Percentiles rank a stretch among this genome's conserved stretches.
Conservation (phyloP, 2,888 invertebrate species). For the Lingula anatina region DNA sequence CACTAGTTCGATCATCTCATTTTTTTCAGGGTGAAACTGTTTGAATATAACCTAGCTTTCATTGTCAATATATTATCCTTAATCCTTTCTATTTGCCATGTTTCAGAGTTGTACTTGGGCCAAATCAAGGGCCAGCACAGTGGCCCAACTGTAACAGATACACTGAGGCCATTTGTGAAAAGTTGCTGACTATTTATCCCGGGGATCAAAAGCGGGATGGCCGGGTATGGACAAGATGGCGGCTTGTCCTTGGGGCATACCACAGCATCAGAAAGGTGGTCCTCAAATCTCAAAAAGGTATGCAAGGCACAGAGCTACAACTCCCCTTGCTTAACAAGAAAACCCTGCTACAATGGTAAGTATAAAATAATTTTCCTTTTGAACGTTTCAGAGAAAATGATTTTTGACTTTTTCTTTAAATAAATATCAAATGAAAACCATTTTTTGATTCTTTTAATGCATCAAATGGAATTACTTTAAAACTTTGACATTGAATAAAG, state of each 20-base stretch:
- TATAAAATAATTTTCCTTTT: not conserved
- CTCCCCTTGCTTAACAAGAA: slow-evolving; percentile 6
- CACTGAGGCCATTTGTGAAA: slow-evolving; percentile 5
- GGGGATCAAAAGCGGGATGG: slow-evolving; percentile 1
- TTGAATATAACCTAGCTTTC: too few relatives aligned
- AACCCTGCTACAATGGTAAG: slow-evolving; percentile 5
- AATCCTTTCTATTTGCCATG: too few relatives aligned
- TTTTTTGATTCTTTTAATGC: too few relatives aligned
- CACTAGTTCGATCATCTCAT: too few relatives aligned
- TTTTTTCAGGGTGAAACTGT: too few relatives aligned
- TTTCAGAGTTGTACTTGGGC: slow-evolving; percentile 8
- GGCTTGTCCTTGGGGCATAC: not conserved
- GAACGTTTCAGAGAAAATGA: too few relatives aligned
- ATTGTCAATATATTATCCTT: too few relatives aligned
- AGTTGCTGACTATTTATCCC: not conserved
- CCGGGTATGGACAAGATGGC: not conserved
- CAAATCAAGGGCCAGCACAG: slow-evolving; percentile 5
- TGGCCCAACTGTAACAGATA: slow-evolving; percentile 9
- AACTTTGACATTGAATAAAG: too few relatives aligned
- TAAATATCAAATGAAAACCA: too few relatives aligned
- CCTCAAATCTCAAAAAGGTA: not conserved
- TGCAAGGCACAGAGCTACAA: slow-evolving; percentile 4
- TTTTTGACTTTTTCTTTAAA: too few relatives aligned
- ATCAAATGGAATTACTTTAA: too few relatives aligned
- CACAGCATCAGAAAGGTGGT: not conserved